A percentile compares a stretch with the other conserved stretches of the same genome.
These are phyloP conservation scores for Archilochus colubris DNA, from an alignment of 2,113 vertebrate species.

Conservation along the genomic window DNA sequence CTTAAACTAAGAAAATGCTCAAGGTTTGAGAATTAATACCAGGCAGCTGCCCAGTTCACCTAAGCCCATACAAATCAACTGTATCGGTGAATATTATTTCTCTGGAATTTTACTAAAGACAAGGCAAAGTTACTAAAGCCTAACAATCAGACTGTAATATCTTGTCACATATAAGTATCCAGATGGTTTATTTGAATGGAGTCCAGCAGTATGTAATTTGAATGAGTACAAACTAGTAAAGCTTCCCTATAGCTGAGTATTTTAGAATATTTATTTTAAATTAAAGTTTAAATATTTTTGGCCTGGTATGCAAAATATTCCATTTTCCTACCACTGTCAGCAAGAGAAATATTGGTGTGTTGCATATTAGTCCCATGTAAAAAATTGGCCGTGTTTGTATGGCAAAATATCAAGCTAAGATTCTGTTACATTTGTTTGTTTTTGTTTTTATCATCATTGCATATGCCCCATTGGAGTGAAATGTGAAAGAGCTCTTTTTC, in stretches of 20 bases:
- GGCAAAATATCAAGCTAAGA: slow-evolving; percentile 26
- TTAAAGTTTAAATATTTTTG: background rate
- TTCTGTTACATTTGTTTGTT: background rate
- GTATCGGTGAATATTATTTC: slow-evolving; percentile 40
- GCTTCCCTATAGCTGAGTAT: slow-evolving; percentile 9
- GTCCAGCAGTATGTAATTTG: slow-evolving; percentile 39
- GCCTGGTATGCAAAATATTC: background rate
- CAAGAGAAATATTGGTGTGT: background rate
- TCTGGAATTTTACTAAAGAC: slow-evolving; percentile 27
- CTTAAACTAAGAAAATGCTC: slow-evolving; percentile 54
- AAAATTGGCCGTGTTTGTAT: background rate
- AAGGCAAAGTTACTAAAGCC: slow-evolving; percentile 34
- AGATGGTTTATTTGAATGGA: slow-evolving; percentile 55
- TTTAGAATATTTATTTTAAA: slow-evolving; percentile 32
- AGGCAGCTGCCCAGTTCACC: slow-evolving; percentile 38
- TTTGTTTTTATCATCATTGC: slow-evolving; percentile 10
- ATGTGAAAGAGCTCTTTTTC: background rate
- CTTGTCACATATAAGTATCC: slow-evolving; percentile 31
- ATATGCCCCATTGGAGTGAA: slow-evolving; percentile 1
- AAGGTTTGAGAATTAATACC: slow-evolving; percentile 70
- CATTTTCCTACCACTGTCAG: background rate
- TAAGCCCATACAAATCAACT: slow-evolving; percentile 40
- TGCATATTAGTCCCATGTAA: background rate
- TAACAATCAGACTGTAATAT: slow-evolving; percentile 35
- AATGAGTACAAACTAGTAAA: slow-evolving; percentile 21